phyloP scores from a whole-genome alignment of 2,113 vertebrate genomes.

The Psittacara wagleri region DNA sequence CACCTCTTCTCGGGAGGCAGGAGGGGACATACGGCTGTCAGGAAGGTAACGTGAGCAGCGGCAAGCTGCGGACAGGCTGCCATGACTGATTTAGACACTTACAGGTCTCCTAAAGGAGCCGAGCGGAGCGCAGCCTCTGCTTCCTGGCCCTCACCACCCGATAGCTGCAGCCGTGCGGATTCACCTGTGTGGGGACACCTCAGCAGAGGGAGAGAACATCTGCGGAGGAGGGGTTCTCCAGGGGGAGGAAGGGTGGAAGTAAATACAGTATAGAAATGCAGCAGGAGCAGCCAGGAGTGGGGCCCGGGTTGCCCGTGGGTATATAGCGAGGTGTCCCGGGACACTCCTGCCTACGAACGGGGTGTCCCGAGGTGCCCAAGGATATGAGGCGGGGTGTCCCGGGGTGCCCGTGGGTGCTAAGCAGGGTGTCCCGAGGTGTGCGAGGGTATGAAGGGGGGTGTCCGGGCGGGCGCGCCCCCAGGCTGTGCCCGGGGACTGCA shows the following conservation, averaged over 20 bases:
- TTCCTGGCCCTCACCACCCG: not conserved
- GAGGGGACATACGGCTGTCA: not conserved
- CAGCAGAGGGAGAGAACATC: not conserved
- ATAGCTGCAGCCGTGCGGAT: not conserved
- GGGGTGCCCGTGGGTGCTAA: not conserved
- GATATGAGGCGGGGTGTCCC: not conserved
- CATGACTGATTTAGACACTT: too few species aligned
- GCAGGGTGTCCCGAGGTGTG: not conserved
- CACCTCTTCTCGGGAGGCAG: not conserved
- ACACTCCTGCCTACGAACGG: not conserved
- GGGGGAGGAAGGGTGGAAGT: not conserved
- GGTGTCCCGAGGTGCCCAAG: not conserved
- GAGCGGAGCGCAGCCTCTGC: accelerated
- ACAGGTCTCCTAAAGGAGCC: not conserved
- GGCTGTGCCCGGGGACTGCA: not conserved
- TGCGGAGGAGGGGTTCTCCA: too few species aligned
- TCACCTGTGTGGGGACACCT: not conserved
- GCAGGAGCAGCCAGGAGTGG: not conserved
- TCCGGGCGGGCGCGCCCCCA: not conserved
- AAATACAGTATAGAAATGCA: not conserved
- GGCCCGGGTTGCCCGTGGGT: not conserved
- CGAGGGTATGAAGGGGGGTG: not conserved
- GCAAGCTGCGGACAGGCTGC: not conserved
- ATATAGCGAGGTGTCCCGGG: not conserved
- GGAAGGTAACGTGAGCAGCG: not conserved